phyloP scores from a whole-genome alignment of 2,888 invertebrate species.

The Falcaria lacertinaria region DNA sequence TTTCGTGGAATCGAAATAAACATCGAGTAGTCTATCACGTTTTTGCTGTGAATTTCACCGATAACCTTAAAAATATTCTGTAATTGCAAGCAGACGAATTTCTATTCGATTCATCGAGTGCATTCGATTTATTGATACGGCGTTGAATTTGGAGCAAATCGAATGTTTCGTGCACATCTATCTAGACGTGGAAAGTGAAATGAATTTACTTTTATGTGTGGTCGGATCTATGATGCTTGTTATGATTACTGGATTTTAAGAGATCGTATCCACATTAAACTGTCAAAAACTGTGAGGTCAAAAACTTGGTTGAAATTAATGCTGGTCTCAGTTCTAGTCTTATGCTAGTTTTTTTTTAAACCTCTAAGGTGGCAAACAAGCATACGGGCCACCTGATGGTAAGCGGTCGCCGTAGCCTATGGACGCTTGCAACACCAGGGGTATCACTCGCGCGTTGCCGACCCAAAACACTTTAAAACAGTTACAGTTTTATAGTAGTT shows the following conservation, averaged over 20 bases:
- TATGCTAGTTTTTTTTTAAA: too few relatives aligned
- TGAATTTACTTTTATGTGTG: constrained; percentile 2
- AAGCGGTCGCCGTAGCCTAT: too few relatives aligned
- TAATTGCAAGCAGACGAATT: background rate
- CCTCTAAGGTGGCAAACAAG: too few relatives aligned
- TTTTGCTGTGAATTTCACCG: background rate
- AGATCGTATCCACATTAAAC: too few relatives aligned
- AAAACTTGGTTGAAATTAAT: too few relatives aligned
- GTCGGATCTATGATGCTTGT: background rate
- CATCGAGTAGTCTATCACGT: background rate
- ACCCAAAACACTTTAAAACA: too few relatives aligned
- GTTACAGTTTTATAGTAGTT: too few relatives aligned
- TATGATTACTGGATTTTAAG: background rate
- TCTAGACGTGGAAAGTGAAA: constrained; percentile 22
- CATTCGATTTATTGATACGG: constrained; percentile 10
- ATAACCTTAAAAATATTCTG: background rate
- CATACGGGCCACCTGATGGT: too few relatives aligned
- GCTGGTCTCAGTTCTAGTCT: too few relatives aligned
- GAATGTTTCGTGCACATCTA: constrained; percentile 12
- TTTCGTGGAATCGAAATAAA: constrained; percentile 2
- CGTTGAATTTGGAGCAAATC: constrained; percentile 16
- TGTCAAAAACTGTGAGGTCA: too few relatives aligned
- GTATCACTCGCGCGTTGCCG: too few relatives aligned
- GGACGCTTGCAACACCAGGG: too few relatives aligned
- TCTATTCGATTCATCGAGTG: constrained; percentile 7